Percentiles rank a stretch among this genome's conserved stretches.
These are phyloP conservation scores for Xanthostigma xanthostigma DNA, from an alignment of 2,888 invertebrate genomes.

Conservation along the genomic window DNA sequence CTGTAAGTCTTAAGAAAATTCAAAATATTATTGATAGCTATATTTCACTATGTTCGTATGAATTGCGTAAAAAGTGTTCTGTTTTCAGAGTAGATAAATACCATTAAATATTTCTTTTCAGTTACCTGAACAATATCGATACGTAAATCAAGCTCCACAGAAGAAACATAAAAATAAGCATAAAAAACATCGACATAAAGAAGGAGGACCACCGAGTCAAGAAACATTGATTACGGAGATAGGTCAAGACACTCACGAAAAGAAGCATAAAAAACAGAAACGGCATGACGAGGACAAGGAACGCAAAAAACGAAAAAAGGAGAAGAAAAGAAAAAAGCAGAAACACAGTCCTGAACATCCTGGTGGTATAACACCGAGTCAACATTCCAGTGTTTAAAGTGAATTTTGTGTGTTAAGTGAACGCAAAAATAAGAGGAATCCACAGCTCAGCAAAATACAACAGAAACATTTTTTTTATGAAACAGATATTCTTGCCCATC, in stretches of 20 bases:
- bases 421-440: too few relatives aligned
- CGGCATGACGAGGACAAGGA: constrained; percentile 88
- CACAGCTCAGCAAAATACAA: not conserved
- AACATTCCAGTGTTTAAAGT: constrained; percentile 27
- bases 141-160: constrained; percentile 80
- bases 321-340: constrained; percentile 89
- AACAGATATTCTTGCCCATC: too few relatives aligned
- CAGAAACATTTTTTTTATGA: not conserved
- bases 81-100: not conserved
- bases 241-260: constrained; percentile 72
- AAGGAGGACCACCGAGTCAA: constrained; percentile 61
- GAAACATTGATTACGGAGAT: constrained; percentile 52
- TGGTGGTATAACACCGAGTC: constrained; percentile 47
- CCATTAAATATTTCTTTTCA: constrained; percentile 24
- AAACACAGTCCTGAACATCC: constrained; percentile 81
- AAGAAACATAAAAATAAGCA: constrained; percentile 92
- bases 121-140: constrained; percentile 88
- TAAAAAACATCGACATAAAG: constrained; percentile 87
- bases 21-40: not conserved
- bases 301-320: constrained; percentile 85
- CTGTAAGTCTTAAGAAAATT: constrained; percentile 32
- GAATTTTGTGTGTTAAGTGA: not conserved
- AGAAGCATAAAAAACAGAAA: constrained; percentile 91
- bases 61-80: not conserved
- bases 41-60: not conserved